These are phyloP conservation scores for Chroicocephalus ridibundus DNA, from an alignment of 2,113 vertebrate genomes.

Conservation along the genomic window DNA sequence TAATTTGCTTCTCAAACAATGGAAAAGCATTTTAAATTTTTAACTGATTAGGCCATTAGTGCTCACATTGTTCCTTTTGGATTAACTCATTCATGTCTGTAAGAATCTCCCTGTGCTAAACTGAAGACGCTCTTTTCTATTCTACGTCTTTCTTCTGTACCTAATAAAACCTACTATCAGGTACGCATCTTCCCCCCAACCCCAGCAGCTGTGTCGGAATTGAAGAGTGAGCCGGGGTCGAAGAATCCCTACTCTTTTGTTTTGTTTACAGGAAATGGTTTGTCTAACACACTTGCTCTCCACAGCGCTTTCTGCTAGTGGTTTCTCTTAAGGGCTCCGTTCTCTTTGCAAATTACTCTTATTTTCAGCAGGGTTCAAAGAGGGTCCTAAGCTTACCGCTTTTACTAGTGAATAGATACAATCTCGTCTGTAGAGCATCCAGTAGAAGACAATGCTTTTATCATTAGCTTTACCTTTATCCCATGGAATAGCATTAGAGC, in stretches of 20 bases:
- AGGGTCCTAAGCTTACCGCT: not conserved
- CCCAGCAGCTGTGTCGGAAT: not conserved
- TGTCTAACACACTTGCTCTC: not conserved
- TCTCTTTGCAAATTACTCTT: not conserved
- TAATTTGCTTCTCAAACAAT: not conserved
- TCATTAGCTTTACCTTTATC: not conserved
- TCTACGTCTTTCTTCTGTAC: not conserved
- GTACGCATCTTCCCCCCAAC: not conserved
- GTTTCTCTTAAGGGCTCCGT: not conserved
- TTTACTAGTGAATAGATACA: not conserved
- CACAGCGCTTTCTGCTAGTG: not conserved
- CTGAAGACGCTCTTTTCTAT: not conserved
- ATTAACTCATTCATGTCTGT: not conserved
- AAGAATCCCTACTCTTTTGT: not conserved
- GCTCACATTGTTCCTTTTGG: not conserved
- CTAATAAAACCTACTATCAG: not conserved
- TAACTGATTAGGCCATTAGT: not conserved
- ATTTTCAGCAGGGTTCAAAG: not conserved
- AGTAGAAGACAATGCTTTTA: not conserved
- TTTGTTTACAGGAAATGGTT: not conserved
- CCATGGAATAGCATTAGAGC: not conserved
- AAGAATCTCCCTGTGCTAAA: not conserved
- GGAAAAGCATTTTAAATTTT: not conserved
- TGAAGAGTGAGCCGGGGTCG: not conserved
- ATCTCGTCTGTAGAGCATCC: not conserved